A percentile compares a stretch with the other conserved stretches of the same genome.
Conservation (phyloP, 2,888 invertebrate species). For the Pseudolycoriella hygida region DNA sequence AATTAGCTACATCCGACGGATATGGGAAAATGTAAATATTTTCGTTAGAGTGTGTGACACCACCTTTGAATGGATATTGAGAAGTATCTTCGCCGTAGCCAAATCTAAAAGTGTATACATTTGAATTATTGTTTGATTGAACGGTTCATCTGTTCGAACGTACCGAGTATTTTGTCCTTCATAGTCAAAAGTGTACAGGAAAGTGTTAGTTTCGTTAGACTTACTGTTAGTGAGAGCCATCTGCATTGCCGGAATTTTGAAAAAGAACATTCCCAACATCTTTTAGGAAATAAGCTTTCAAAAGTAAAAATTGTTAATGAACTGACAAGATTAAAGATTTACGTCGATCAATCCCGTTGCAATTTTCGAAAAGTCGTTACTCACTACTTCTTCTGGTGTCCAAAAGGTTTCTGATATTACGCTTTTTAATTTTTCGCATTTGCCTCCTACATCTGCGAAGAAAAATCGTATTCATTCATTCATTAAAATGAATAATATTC, state of each 20-base stretch:
- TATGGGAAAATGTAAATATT: constrained; percentile 38
- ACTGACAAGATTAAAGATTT: neutral
- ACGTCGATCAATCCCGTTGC: neutral
- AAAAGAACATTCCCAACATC: constrained; percentile 29
- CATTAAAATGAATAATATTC: no score
- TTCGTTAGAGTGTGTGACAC: constrained; percentile 40
- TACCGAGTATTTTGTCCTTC: constrained; percentile 22
- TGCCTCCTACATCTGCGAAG: no score
- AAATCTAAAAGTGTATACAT: constrained; percentile 16
- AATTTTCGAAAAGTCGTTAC: no score
- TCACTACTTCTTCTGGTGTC: no score
- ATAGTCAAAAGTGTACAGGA: constrained; percentile 33
- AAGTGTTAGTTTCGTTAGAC: constrained; percentile 20
- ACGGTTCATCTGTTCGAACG: neutral
- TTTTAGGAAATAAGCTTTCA: constrained; percentile 12
- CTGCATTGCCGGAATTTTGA: constrained; percentile 31
- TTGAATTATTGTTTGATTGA: neutral
- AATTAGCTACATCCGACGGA: constrained; percentile 19
- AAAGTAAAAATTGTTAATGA: neutral
- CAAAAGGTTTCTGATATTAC: no score
- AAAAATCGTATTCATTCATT: no score
- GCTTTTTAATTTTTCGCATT: no score
- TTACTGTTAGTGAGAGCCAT: constrained; percentile 25
- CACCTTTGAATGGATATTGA: constrained; percentile 31
- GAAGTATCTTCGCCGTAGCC: constrained; percentile 25